Evolutionary conservation across 2,888 invertebrate genomes (phyloP).

Genomic region (Lapara coniferarum): DNA sequence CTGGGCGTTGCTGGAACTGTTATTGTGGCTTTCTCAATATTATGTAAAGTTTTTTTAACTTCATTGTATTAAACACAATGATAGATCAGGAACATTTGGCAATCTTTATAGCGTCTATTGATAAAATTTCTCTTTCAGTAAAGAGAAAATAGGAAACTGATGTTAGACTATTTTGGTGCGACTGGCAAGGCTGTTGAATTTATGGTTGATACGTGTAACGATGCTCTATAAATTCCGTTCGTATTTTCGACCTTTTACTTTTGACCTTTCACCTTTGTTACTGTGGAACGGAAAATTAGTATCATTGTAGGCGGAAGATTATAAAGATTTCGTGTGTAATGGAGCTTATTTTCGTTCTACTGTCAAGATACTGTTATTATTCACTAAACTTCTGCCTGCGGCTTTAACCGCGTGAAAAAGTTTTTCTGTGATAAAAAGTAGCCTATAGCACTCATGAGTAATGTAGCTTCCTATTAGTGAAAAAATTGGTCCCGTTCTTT

Average conservation of each 20-base stretch:
- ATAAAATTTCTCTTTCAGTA: constrained; percentile 63
- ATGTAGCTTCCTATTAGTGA: too few species aligned
- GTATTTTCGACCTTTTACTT: constrained; percentile 27
- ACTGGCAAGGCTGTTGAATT: constrained; percentile 58
- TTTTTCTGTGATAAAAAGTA: too few species aligned
- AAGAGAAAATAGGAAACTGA: constrained; percentile 55
- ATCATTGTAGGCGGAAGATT: not conserved
- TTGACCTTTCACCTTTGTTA: constrained; percentile 11
- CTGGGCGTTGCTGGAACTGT: too few species aligned
- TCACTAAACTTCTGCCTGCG: too few species aligned
- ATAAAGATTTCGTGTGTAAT: not conserved
- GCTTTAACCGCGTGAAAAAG: too few species aligned
- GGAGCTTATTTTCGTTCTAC: not conserved
- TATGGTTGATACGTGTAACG: constrained; percentile 60
- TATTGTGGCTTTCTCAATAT: too few species aligned
- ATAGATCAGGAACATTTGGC: not conserved
- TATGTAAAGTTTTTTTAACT: too few species aligned
- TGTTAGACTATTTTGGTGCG: constrained; percentile 56
- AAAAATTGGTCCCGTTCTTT: too few species aligned
- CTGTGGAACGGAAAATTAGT: not conserved
- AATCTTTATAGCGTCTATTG: constrained; percentile 31
- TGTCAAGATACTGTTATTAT: too few species aligned
- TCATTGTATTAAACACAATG: not conserved
- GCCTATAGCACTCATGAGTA: too few species aligned
- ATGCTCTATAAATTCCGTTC: constrained; percentile 55